Evolutionary conservation across 2,797 vertebrate genomes (phyloP).

Genomic region (Toxotes lorentzi): DNA sequence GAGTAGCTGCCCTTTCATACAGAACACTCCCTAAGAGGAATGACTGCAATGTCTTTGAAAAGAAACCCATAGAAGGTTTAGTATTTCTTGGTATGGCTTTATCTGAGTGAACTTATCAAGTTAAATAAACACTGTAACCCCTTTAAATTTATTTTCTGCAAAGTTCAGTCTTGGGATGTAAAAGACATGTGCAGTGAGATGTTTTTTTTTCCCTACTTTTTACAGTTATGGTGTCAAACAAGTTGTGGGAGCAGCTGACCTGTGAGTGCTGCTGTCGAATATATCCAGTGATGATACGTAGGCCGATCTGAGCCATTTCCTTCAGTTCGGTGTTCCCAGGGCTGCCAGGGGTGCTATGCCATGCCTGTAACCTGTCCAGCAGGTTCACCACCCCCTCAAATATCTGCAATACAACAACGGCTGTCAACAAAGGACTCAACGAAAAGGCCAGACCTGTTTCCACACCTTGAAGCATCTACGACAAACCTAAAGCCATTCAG

Average conservation of each 20-base stretch:
- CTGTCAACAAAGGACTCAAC: constrained; percentile 48
- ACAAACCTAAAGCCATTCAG: constrained; percentile 39
- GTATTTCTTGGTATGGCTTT: constrained; percentile 60
- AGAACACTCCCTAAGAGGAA: constrained; percentile 77
- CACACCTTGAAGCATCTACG: constrained; percentile 56
- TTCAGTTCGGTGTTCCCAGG: constrained; percentile 87
- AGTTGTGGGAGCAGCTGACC: constrained; percentile 74
- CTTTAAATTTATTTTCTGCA: constrained; percentile 33
- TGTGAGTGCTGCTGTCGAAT: constrained; percentile 92
- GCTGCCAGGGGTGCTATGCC: constrained; percentile 89
- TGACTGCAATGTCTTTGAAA: constrained; percentile 72
- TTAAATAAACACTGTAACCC: constrained; percentile 43
- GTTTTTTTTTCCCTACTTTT: constrained; percentile 1
- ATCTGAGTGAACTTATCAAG: constrained; percentile 59
- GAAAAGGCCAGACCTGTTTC: constrained; percentile 68
- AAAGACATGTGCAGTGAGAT: constrained; percentile 4
- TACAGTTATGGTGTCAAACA: background rate
- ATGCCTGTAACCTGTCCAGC: constrained; percentile 93
- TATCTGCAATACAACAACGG: constrained; percentile 85
- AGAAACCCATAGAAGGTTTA: constrained; percentile 74
- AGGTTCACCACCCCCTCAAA: constrained; percentile 95
- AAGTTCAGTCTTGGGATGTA: constrained; percentile 23
- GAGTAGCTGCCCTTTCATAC: constrained; percentile 69
- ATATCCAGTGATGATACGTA: constrained; percentile 93
- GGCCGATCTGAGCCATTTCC: constrained; percentile 96